A percentile compares a stretch with the other conserved stretches of the same genome.
These are phyloP conservation scores for Metalampra italica DNA, from an alignment of 2,888 invertebrate species.

Conservation along the genomic window DNA sequence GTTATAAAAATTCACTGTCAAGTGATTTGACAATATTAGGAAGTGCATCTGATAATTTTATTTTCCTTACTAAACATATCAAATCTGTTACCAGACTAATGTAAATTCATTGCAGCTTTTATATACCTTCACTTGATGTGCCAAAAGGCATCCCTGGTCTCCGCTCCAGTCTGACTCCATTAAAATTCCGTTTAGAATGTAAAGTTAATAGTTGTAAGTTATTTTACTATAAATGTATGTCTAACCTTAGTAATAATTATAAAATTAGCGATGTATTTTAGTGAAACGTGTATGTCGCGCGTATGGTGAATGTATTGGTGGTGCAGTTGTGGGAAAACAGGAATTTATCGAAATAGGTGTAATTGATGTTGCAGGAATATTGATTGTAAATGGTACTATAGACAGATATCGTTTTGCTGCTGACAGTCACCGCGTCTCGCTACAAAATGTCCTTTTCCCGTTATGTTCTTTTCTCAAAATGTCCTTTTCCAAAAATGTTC, in stretches of 20 bases:
- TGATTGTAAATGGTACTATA: conserved; percentile 18
- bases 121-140: conserved; percentile 29
- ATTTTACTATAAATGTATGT: conserved; percentile 70
- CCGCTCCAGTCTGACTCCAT: conserved; percentile 33
- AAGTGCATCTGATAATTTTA: background rate
- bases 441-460: too few relatives aligned
- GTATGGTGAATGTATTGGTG: conserved; percentile 60
- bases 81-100: background rate
- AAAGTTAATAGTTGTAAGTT: conserved; percentile 68
- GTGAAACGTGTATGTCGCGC: conserved; percentile 66
- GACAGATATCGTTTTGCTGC: too few relatives aligned
- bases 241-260: conserved; percentile 64
- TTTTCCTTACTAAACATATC: background rate
- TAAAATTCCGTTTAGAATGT: conserved; percentile 63
- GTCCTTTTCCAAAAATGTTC: too few relatives aligned
- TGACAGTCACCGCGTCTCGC: too few relatives aligned
- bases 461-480: too few relatives aligned
- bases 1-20: background rate
- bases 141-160: conserved; percentile 52
- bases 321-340: too few relatives aligned
- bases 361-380: conserved; percentile 15
- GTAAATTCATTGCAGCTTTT: background rate
- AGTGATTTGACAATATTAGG: background rate
- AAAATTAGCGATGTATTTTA: conserved; percentile 59
- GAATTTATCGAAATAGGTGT: too few relatives aligned